Percentiles rank a stretch among this genome's conserved stretches.
These are phyloP conservation scores for Parotocinclus haroldoi DNA, from an alignment of 2,797 vertebrate species.

Conservation along the genomic window DNA sequence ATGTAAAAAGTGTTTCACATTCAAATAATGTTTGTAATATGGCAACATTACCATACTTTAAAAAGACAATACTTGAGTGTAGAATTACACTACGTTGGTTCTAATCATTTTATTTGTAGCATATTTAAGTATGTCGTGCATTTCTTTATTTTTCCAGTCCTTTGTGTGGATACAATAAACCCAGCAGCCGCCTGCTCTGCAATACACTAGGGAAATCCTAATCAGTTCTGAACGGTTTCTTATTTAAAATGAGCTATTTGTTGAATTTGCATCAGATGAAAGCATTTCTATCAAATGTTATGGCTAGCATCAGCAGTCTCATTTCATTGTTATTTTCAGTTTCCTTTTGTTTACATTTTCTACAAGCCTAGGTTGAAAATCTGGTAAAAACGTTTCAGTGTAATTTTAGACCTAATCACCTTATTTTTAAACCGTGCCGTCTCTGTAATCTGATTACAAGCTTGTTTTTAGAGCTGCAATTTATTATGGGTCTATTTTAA, in stretches of 20 bases:
- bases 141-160: too few relatives aligned
- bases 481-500: conserved; percentile 6
- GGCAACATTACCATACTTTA: too few relatives aligned
- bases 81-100: too few relatives aligned
- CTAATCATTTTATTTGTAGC: too few relatives aligned
- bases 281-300: conserved; percentile 11
- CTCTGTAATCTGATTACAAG: conserved; percentile 23
- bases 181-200: background rate
- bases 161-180: background rate
- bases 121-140: too few relatives aligned
- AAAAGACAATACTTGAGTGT: too few relatives aligned
- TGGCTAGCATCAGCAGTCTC: conserved; percentile 7
- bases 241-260: background rate
- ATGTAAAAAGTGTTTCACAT: too few relatives aligned
- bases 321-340: conserved; percentile 2
- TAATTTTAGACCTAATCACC: conserved; percentile 25
- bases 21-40: too few relatives aligned
- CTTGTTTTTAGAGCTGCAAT: conserved; percentile 23
- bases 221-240: conserved; percentile 3
- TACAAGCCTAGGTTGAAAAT: conserved; percentile 1
- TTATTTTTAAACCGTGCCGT: conserved; percentile 23
- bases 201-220: background rate
- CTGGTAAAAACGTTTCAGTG: conserved; percentile 3
- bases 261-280: conserved; percentile 18
- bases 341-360: conserved; percentile 15